Conservation (phyloP, 1,140 invertebrate genomes). For the Hermatobates lingyangjiaoensis region DNA sequence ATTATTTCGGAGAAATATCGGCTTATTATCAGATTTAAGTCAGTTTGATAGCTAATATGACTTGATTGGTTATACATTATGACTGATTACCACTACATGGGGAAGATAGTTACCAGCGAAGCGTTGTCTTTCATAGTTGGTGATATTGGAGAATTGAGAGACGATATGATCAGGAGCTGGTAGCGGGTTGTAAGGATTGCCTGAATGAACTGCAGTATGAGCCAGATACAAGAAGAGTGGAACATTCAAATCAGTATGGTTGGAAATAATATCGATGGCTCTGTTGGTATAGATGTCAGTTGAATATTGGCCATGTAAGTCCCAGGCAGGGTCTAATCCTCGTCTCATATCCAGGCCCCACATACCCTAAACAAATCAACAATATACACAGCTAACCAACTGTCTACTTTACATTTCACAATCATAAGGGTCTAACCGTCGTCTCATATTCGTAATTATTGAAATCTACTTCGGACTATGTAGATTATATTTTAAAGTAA, state of each 20-base stretch:
- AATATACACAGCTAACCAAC: too few relatives aligned
- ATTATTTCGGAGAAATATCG: too few relatives aligned
- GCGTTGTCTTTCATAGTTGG: constrained; percentile 43
- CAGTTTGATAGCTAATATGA: too few relatives aligned
- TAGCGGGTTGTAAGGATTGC: constrained; percentile 57
- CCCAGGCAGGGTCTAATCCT: constrained; percentile 42
- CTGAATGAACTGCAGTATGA: constrained; percentile 70
- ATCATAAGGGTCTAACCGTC: too few relatives aligned
- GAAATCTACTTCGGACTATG: too few relatives aligned
- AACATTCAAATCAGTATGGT: constrained; percentile 30
- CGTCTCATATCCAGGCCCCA: constrained; percentile 48
- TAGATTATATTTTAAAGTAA: too few relatives aligned
- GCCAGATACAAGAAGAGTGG: constrained; percentile 72
- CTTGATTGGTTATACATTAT: too few relatives aligned
- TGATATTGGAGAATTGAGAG: constrained; percentile 45
- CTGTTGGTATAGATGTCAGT: constrained; percentile 66
- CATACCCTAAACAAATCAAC: constrained; percentile 24
- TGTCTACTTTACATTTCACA: too few relatives aligned
- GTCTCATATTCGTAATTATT: too few relatives aligned
- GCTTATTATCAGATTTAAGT: too few relatives aligned
- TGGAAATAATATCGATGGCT: constrained; percentile 44
- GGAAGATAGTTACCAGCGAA: too few relatives aligned
- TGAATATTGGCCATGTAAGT: constrained; percentile 61
- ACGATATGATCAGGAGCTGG: constrained; percentile 53
- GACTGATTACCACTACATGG: too few relatives aligned